A percentile compares a stretch with the other conserved stretches of the same genome.
Evolutionary conservation across 1,140 invertebrate species (phyloP).

Genomic region (Cecropterus lyciades): DNA sequence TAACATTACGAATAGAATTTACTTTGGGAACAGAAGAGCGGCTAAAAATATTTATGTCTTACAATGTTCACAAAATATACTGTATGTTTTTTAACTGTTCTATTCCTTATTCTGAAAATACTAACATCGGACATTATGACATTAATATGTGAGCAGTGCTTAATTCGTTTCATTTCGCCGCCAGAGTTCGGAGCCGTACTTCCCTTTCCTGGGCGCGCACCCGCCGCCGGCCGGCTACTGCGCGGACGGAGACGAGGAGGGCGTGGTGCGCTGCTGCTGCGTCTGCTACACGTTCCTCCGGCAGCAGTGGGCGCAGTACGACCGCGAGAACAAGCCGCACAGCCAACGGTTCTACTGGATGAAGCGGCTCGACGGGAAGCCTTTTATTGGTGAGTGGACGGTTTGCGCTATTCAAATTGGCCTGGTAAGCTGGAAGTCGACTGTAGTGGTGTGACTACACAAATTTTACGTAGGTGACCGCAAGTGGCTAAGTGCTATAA

Average conservation of each 20-base stretch:
- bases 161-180: conserved; percentile 4
- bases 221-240: conserved; percentile 91
- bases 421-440: not conserved
- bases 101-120: too few species aligned
- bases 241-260: conserved; percentile 81
- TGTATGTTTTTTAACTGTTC: too few species aligned
- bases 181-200: conserved; percentile 89
- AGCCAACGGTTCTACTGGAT: conserved; percentile 96
- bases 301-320: conserved; percentile 96
- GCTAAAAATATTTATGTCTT: too few species aligned
- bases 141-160: too few species aligned
- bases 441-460: too few species aligned
- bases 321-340: conserved; percentile 92
- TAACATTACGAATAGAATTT: too few species aligned
- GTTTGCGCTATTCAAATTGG: too few species aligned
- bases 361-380: conserved; percentile 94
- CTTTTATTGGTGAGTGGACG: conserved; percentile 88
- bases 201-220: conserved; percentile 95
- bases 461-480: too few species aligned
- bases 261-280: conserved; percentile 86
- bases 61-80: too few species aligned
- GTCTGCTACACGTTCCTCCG: conserved; percentile 93
- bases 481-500: too few species aligned
- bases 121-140: too few species aligned
- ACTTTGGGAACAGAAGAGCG: too few species aligned